Conservation (phyloP, 2,888 invertebrate species). For the Andrena flavipes region DNA sequence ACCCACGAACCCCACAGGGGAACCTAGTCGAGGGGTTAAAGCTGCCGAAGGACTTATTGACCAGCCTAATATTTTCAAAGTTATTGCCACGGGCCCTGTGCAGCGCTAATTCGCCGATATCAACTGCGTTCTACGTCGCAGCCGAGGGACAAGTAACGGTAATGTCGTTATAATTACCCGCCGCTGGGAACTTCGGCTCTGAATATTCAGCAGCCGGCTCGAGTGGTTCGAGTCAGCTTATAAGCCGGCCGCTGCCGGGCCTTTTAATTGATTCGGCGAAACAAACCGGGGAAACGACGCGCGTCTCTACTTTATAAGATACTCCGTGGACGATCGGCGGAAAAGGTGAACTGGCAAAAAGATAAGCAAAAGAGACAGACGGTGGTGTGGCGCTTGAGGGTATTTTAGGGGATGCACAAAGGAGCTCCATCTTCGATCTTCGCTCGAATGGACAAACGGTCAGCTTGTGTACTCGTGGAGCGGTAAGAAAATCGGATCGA, state of each 20-base stretch:
- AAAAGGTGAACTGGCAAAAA: conserved; percentile 17
- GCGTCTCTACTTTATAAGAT: conserved; percentile 31
- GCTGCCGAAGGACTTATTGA: not conserved
- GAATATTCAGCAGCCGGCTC: conserved; percentile 64
- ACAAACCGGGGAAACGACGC: conserved; percentile 29
- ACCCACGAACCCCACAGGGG: not conserved
- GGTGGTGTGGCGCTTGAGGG: not conserved
- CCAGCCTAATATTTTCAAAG: conserved; percentile 45
- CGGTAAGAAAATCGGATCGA: conserved; percentile 44
- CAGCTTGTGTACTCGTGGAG: conserved; percentile 33
- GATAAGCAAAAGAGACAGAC: conserved; percentile 38
- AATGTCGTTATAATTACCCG: conserved; percentile 70
- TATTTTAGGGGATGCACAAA: conserved; percentile 28
- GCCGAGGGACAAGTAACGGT: conserved; percentile 64
- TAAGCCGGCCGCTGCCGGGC: conserved; percentile 23
- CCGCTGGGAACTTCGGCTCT: conserved; percentile 60
- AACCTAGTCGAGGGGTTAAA: not conserved
- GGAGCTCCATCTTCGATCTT: conserved; percentile 48
- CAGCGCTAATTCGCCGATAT: conserved; percentile 63
- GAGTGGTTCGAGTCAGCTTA: conserved; percentile 49
- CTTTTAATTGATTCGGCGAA: conserved; percentile 48
- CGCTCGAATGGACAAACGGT: conserved; percentile 37
- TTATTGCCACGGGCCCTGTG: conserved; percentile 32
- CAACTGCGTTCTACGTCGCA: conserved; percentile 58
- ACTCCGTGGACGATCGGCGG: conserved; percentile 16